These are phyloP conservation scores for Eubucco bourcierii DNA, from an alignment of 2,113 vertebrate genomes.

Conservation along the genomic window DNA sequence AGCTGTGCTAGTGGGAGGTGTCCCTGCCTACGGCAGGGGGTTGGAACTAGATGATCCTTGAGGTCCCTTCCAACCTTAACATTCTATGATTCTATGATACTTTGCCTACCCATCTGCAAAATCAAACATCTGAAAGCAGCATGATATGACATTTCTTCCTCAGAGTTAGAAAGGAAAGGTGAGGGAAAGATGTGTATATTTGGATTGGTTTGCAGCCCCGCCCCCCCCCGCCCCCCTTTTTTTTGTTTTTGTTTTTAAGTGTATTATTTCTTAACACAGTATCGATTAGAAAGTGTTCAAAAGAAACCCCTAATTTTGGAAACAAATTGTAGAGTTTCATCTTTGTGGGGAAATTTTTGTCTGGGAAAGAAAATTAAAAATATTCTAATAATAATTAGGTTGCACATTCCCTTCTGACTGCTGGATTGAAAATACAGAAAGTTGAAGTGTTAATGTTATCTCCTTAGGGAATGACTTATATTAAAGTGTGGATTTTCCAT, in stretches of 20 bases:
- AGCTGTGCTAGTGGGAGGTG: no score
- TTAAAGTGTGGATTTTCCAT: slow-evolving; percentile 13
- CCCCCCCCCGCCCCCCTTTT: no score
- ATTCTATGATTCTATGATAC: no score
- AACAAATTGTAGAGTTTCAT: neutral
- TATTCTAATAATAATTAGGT: neutral
- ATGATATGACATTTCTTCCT: neutral
- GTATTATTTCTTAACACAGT: neutral
- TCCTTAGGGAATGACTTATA: neutral
- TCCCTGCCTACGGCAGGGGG: no score
- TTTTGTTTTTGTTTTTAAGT: neutral
- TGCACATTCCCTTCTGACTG: neutral
- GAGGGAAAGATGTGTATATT: neutral
- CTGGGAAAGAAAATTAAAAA: neutral
- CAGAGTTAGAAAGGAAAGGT: neutral
- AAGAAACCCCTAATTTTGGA: neutral
- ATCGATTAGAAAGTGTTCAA: neutral
- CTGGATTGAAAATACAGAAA: neutral
- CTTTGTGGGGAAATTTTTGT: neutral
- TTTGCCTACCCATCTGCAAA: neutral
- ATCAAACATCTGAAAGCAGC: neutral
- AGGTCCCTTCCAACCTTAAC: no score
- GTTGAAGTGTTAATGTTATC: neutral
- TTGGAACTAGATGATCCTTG: no score
- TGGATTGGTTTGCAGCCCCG: no score